Base-by-base conservation (phyloP, 2,113 vertebrate species). In the Rattus rattus region DNA sequence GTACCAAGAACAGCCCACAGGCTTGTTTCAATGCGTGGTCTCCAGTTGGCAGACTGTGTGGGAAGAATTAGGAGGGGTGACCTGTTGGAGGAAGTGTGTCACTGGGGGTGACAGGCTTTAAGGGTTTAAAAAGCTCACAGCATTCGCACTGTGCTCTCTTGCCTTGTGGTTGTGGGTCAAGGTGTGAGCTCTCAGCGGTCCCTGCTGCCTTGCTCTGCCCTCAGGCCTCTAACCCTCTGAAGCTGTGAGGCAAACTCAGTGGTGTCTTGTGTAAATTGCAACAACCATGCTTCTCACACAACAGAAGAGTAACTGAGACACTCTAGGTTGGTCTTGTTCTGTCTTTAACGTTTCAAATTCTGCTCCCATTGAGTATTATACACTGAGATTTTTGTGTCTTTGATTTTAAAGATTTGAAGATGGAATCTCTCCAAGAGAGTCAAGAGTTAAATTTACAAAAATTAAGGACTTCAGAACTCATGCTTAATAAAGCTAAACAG, bases 391-490 rank as follows among this genome's bases (percentile, higher is more conserved):
- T 92, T 93, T 95, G 90, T 84, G 93, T 94, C 56, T 96, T 97
- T 95, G 89, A 63, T 97, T 97, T 98, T 97, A 67, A 98, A 99
- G 98, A 98, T 97, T 93, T 98, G 97, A 98, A 99, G 86, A 98
- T 98, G 81, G 97, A 98, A 93, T 98, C 76, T 88, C 97, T 99
- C 61, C 97, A 95, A 94, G 97, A 98, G 94, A 98, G 98, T 96
- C 98, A 98, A 77, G 96, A 95, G 87, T 92, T 97, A 90, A 99
- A 99, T 96, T 63, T 98, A 94, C 98, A 99, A 97, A 98, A 98
- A 39, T 94, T 98, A 97, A 99, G 97, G 97, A 98, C 98, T 97
- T 98, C 98, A 69, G 99, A 99, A 94, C 90, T 99, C 76, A 98
- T 98, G 96, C 94, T 98, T 36, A 97, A 95, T 56, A 96, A 98